Conservation (phyloP, 2,113 vertebrate genomes). For the Chaetorhynchus papuensis region DNA sequence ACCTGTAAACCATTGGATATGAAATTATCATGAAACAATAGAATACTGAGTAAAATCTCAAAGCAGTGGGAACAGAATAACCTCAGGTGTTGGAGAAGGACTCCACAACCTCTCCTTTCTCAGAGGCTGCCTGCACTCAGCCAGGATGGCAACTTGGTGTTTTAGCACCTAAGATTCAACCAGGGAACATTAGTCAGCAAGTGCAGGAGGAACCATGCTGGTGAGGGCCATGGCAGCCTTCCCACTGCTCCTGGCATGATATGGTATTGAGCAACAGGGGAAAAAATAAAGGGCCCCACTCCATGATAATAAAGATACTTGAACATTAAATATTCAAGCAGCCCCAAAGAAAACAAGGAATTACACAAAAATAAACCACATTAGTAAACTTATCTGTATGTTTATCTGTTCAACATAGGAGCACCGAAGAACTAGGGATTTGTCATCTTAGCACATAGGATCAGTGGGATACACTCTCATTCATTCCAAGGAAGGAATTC, state of each 20-base stretch:
- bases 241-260: fast-evolving
- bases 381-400: not conserved
- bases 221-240: not conserved
- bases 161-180: not conserved
- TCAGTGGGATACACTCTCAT: not conserved
- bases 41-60: not conserved
- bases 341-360: not conserved
- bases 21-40: constrained; percentile 16
- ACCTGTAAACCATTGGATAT: not conserved
- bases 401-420: not conserved
- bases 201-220: not conserved
- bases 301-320: not conserved
- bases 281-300: not conserved
- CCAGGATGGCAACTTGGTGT: not conserved
- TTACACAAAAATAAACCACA: not conserved
- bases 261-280: fast-evolving
- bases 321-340: not conserved
- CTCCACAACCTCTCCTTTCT: not conserved
- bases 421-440: not conserved
- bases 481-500: not conserved
- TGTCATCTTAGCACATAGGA: not conserved
- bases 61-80: not conserved
- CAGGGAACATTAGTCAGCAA: not conserved
- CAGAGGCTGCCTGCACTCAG: not conserved
- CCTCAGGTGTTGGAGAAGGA: not conserved